Base-by-base conservation (phyloP, 2,888 invertebrate genomes). In the Cerastoderma edule region DNA sequence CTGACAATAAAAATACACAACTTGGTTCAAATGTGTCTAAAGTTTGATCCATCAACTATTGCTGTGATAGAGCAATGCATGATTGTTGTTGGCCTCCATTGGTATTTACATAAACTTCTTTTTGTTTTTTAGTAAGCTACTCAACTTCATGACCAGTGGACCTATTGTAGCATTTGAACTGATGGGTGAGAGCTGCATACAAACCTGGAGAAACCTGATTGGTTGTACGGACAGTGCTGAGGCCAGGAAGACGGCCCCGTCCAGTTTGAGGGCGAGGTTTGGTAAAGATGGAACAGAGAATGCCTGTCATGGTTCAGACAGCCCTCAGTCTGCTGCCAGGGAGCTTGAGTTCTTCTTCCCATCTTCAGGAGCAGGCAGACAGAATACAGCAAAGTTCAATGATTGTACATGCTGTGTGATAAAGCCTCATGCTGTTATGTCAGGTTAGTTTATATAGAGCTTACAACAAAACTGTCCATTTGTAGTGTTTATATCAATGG, bases 381-480 rank as follows among this genome's bases (percentile, higher is more conserved):
- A 83, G 44, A 91, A 91, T 76, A 92, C 93, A 24, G 92, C 93
- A 27, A 83, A 85, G 16, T 90, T 89, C 75, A 75, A 78, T 8
- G 90, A 92, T 67, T 91, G 90, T 44, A 93, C 93, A 4, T 93
- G 93, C 78, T 96, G 96, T 88, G 94, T 98, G 67, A 95, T 98
- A 57, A 98, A 98, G 92, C 98, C 98, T 0, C 98, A 98, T 92
- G 96, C 96, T 16, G 94, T 98, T 5, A 94, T 95, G 81, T 96
- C 96, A 89, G 96, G 96, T 90, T 94, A 95, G 85, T 70, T 19
- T 27, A 19, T 53, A 2, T 56, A 27, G n/a, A n/a, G n/a, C n/a
- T n/a, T n/a, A n/a, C n/a, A n/a, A n/a, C n/a, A n/a, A n/a, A n/a
- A n/a, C n/a, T n/a, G n/a, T n/a, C n/a, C n/a, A n/a, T n/a, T n/a